Base-by-base conservation (phyloP, 2,888 invertebrate species). In the Drosophila testacea region DNA sequence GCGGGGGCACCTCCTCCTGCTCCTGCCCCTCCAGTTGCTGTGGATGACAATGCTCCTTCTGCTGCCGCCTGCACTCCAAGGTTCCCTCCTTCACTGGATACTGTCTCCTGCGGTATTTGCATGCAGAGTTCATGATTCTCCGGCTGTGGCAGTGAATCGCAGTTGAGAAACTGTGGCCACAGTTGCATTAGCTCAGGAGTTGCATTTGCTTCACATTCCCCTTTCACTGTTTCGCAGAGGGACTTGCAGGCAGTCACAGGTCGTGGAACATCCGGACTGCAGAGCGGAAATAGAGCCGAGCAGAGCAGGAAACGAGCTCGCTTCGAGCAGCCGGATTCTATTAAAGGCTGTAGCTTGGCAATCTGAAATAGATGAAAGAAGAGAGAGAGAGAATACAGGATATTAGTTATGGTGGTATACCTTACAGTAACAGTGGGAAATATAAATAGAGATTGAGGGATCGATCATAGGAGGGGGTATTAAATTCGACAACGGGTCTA, bases 221-320 rank as follows among this genome's bases (percentile, higher is more conserved):
- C 93, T 75, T 94, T 94, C 6, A 96, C 96, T 83, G 95, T 95
- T 89, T 96, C 95, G 92, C 98, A 98, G 78, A 98, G 95, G 28
- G 96, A 95, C 70, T 96, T 94, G 93, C 98, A 98, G 9, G 97
- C 96, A 68, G 96, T 96, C 71, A 98, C 96, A 42, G 97, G 96
- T 83, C 96, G 96, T 30, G 96, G 95, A 74, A 97, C 96, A 92
- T 97, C 96, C 89, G 96, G 96, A 34, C 97, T 97, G 93, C 98
- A 98, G 92, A 98, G 96, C 39, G 98, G 98, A 9, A 97, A 96
- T 92, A 97, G 97, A 57, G 98, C 96, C 13, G 97, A 96, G 93
- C 98, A 98, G 70, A 98, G 94, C 90, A 98, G 96, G 92, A 98
- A 96, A 79, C 96, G 95, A 44, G 97, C 94, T 89, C 97, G 96